Conservation (phyloP, 2,113 vertebrate genomes). For the Protomyctophum bolini region DNA sequence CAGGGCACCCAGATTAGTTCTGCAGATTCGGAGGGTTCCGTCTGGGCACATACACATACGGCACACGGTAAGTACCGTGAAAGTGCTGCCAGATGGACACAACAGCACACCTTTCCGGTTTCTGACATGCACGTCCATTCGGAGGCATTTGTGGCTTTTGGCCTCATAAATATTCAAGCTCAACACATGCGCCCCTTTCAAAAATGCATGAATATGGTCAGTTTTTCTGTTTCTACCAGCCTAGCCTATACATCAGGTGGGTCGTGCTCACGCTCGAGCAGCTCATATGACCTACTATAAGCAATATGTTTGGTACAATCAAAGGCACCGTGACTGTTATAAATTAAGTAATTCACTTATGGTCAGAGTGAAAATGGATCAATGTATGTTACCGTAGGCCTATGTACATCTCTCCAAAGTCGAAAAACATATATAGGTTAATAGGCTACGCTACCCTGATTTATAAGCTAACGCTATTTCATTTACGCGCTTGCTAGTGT, state of each 20-base stretch:
- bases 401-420: too few relatives aligned
- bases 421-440: too few relatives aligned
- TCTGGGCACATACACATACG: constrained; percentile 59
- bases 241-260: background rate
- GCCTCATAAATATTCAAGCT: constrained; percentile 75
- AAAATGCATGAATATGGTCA: constrained; percentile 54
- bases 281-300: constrained; percentile 36
- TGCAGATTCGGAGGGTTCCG: constrained; percentile 61
- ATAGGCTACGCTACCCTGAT: too few relatives aligned
- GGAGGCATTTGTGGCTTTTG: constrained; percentile 39
- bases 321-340: background rate
- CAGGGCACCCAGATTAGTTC: constrained; percentile 67
- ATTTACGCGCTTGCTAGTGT: too few relatives aligned
- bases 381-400: too few relatives aligned
- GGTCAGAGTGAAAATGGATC: constrained; percentile 15
- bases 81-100: constrained; percentile 79
- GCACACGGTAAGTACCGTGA: constrained; percentile 65
- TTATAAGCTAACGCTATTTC: too few relatives aligned
- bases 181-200: constrained; percentile 64
- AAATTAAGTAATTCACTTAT: constrained; percentile 15
- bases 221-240: constrained; percentile 23
- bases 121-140: constrained; percentile 64
- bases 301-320: constrained; percentile 15
- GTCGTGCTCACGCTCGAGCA: constrained; percentile 44
- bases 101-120: constrained; percentile 69